Base-by-base conservation (phyloP, 2,113 vertebrate species). In the Casuarius casuarius region DNA sequence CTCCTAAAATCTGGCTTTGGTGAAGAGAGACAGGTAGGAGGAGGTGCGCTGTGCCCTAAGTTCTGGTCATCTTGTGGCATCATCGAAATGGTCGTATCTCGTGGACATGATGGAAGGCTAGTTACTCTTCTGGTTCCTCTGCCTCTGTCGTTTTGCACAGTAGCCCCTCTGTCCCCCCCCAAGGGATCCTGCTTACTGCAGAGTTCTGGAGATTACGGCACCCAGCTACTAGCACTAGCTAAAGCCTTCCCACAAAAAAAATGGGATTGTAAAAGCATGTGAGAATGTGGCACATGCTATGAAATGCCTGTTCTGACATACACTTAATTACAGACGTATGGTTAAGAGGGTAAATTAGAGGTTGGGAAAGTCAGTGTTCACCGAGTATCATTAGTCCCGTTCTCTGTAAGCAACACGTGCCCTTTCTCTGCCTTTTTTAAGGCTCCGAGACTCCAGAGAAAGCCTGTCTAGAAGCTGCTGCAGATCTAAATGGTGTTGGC, bases 161-260 rank as follows among this genome's bases (percentile, higher is more conserved):
- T 12, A 48, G 35, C 21, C 23, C 9, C 18, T 71, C 14, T 52
- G 0, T 76, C 96, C 90, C 70, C 65, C 33, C 29, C 10, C 10
- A 44, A 66, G 33, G 21, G 12, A 23, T 83, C 40, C 49, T 76
- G 16, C n/a, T 52, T 56, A 61, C 20, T 21, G 26, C 17, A 67
- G 44, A 79, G 22, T 73, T 52, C 70, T 85, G 94, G 70, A 76
- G 35, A 42, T 77, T 75, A 33, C 25, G 85, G 29, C 59, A 44
- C 40, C 10, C 31, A 54, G 13, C 67, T 83, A 29, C 33, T n/a
- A 40, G 23, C 44, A 44, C 14, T 61, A 52, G 17, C 28, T 33
- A 65, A 59, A 88, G 35, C 8, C 8, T 51, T 7, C 11, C 4
- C 2, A 20, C 5, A 6, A 10, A 29, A 17, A 1, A 1, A n/a